Evolutionary conservation across 2,888 invertebrate species (phyloP).

Genomic region (Patella pellucida): DNA sequence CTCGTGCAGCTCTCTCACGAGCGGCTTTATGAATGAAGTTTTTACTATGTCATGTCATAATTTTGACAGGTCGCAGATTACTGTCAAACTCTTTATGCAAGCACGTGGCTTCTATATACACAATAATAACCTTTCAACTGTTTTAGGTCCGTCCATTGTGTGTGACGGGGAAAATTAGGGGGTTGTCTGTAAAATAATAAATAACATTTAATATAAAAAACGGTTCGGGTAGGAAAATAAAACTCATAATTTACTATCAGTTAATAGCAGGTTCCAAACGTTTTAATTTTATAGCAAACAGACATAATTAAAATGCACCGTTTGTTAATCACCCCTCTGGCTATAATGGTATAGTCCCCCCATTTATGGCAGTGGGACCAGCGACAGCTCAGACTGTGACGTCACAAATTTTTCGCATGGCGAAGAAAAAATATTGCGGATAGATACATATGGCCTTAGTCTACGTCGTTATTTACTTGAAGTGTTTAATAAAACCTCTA

Average conservation of each 20-base stretch:
- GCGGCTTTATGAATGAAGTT: background rate
- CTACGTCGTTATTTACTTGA: no score
- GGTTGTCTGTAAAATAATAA: no score
- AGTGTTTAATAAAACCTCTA: no score
- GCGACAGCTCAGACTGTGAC: slow-evolving; percentile 25
- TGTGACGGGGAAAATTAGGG: no score
- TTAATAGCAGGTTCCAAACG: no score
- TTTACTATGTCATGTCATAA: slow-evolving; percentile 1
- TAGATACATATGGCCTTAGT: background rate
- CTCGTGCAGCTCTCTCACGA: background rate
- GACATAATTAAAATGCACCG: no score
- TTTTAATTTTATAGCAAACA: no score
- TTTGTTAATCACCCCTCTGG: slow-evolving; percentile 8
- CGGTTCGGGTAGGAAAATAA: no score
- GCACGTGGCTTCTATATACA: background rate
- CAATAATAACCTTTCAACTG: slow-evolving; percentile 1
- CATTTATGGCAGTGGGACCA: slow-evolving; percentile 17
- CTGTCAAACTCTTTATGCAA: background rate
- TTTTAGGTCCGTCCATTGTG: no score
- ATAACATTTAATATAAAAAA: no score
- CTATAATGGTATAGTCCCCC: slow-evolving; percentile 19
- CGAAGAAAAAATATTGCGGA: slow-evolving; percentile 5
- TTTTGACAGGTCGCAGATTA: background rate
- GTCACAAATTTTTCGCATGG: slow-evolving; percentile 17
- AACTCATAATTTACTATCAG: no score